These are phyloP conservation scores for Desmophyllum pertusum DNA, from an alignment of 92 coral and sea anemone species.

Conservation along the genomic window DNA sequence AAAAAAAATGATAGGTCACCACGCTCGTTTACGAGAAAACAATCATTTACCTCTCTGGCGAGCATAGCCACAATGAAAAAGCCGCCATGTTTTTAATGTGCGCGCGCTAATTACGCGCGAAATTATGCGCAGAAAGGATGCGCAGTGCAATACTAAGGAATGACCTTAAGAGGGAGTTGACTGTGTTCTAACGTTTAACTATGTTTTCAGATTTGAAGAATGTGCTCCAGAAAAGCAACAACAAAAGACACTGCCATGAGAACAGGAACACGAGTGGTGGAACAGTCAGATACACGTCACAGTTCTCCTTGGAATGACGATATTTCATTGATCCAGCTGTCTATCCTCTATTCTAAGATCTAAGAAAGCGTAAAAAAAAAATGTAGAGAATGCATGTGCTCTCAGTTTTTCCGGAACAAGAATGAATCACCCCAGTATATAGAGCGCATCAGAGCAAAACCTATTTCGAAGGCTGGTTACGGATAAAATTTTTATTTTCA, in stretches of 20 bases:
- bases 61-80: no score
- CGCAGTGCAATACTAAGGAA: no score
- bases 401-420: background rate
- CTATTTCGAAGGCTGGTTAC: background rate
- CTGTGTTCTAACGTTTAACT: background rate
- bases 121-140: no score
- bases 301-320: background rate
- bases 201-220: constrained; percentile 28
- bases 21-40: no score
- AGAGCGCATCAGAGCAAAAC: no score
- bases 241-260: constrained; percentile 16
- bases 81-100: no score
- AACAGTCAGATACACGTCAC: background rate
- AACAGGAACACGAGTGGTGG: constrained; percentile 9
- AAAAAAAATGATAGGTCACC: no score
- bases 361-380: background rate
- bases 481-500: background rate
- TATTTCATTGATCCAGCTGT: background rate
- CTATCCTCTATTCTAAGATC: background rate
- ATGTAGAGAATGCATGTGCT: background rate
- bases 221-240: constrained; percentile 33
- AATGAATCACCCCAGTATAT: no score
- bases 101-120: no score
- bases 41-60: no score
- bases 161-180: no score